Evolutionary conservation across 2,797 vertebrate species (phyloP).

Genomic region (Coreius guichenoti): DNA sequence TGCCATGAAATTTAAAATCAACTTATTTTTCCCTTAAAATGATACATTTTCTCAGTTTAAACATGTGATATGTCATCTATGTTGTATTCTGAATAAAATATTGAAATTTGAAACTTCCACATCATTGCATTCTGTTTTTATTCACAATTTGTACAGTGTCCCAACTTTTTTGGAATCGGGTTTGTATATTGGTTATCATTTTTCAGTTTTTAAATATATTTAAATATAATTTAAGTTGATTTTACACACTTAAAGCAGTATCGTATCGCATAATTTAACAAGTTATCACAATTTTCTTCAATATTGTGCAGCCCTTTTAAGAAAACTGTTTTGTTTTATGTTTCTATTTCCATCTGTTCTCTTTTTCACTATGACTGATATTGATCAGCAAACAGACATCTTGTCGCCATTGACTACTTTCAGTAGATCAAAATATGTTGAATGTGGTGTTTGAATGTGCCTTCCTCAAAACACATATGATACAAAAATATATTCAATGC

Average conservation of each 20-base stretch:
- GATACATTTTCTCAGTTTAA: too few species aligned
- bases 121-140: too few species aligned
- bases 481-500: conserved; percentile 18
- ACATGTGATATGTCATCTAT: too few species aligned
- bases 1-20: too few species aligned
- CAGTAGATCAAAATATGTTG: not conserved
- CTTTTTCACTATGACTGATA: not conserved
- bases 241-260: not conserved
- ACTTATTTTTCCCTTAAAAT: too few species aligned
- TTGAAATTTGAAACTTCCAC: too few species aligned
- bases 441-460: not conserved
- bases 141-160: too few species aligned
- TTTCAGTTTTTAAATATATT: not conserved
- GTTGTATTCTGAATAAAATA: too few species aligned
- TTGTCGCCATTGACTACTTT: not conserved
- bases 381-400: not conserved
- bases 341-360: not conserved
- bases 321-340: not conserved
- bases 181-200: not conserved
- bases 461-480: not conserved
- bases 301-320: not conserved
- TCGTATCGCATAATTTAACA: not conserved
- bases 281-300: not conserved
- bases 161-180: too few species aligned
- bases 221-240: not conserved